These are phyloP conservation scores for Condylura cristata DNA, from an alignment of 2,113 vertebrate species.

Conservation along the genomic window DNA sequence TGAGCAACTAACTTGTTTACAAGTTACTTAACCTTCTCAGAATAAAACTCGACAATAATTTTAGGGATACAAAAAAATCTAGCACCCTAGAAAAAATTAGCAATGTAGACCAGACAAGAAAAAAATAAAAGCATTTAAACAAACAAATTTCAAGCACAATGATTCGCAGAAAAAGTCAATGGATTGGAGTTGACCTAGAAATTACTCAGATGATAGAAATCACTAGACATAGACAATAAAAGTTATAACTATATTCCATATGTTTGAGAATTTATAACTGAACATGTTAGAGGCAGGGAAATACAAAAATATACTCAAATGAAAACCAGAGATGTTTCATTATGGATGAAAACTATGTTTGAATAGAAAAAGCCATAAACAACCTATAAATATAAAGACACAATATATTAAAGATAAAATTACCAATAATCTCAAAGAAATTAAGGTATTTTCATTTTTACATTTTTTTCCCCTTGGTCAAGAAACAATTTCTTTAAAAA, in stretches of 20 bases:
- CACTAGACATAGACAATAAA: background rate
- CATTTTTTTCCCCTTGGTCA: background rate
- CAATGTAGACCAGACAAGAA: background rate
- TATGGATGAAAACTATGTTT: background rate
- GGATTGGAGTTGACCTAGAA: constrained; percentile 4
- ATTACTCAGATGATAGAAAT: background rate
- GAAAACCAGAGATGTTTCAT: background rate
- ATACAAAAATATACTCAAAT: background rate
- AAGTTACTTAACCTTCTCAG: background rate
- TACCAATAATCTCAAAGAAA: background rate
- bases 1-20: background rate
- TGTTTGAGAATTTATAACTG: background rate
- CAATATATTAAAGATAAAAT: background rate
- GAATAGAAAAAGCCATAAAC: background rate
- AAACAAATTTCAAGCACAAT: background rate
- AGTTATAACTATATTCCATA: background rate
- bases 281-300: background rate
- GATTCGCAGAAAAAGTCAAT: background rate
- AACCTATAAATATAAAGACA: background rate
- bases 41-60: background rate
- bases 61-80: background rate
- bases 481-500: constrained; percentile 37
- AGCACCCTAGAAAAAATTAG: background rate
- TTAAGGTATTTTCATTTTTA: background rate
- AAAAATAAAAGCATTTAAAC: background rate